Percentiles rank a stretch among this genome's conserved stretches.
phyloP scores from a whole-genome alignment of 1,140 invertebrate species.

The Eumaeus atala region DNA sequence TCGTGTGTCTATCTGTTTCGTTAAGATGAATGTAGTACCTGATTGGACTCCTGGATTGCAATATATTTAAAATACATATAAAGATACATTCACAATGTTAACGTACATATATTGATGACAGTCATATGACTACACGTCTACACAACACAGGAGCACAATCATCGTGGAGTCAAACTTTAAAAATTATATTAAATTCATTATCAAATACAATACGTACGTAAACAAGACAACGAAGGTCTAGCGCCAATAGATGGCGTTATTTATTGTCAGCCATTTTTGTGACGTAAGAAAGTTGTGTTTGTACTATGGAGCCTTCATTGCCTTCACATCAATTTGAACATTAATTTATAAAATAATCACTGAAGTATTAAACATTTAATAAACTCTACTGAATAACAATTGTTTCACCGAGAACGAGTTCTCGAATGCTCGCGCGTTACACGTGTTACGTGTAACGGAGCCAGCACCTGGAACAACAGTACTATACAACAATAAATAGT shows the following conservation, averaged over 20 bases:
- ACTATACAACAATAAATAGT: slow-evolving; percentile 55
- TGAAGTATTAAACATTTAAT: slow-evolving; percentile 19
- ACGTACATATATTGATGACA: background rate
- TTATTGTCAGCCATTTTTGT: slow-evolving; percentile 1
- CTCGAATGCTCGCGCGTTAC: background rate
- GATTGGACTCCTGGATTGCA: slow-evolving; percentile 3
- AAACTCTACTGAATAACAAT: slow-evolving; percentile 19
- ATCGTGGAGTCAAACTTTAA: background rate
- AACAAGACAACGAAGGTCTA: background rate
- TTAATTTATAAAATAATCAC: slow-evolving; percentile 8
- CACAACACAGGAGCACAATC: slow-evolving; percentile 1
- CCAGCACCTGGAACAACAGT: slow-evolving; percentile 35
- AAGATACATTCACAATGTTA: background rate
- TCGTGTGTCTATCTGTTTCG: background rate
- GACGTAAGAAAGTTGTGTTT: background rate
- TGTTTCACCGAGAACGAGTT: slow-evolving; percentile 21
- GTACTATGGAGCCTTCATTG: slow-evolving; percentile 15
- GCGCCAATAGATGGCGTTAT: slow-evolving; percentile 1
- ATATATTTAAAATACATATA: slow-evolving; percentile 1
- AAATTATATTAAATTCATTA: background rate
- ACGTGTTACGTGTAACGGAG: background rate
- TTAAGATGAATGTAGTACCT: background rate
- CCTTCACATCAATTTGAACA: slow-evolving; percentile 13
- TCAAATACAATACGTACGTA: slow-evolving; percentile 8
- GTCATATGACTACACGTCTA: background rate